A percentile compares a stretch with the other conserved stretches of the same genome.
Conservation (phyloP, 2,797 vertebrate genomes). For the Anomalospiza imberbis region DNA sequence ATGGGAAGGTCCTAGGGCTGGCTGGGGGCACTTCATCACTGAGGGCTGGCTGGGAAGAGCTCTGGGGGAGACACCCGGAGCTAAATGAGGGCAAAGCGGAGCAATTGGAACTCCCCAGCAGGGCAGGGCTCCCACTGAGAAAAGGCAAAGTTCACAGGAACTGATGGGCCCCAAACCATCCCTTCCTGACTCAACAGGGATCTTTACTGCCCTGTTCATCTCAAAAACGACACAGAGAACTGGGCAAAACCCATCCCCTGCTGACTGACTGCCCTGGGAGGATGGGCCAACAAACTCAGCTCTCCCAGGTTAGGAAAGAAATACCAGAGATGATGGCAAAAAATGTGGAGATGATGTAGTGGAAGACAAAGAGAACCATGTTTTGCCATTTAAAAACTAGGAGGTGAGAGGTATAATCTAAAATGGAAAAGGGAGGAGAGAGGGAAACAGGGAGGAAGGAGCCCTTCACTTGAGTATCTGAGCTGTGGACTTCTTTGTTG, state of each 20-base stretch:
- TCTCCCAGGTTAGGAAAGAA: neutral
- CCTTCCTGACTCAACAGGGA: neutral
- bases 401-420: neutral
- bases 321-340: neutral
- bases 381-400: neutral
- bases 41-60: neutral
- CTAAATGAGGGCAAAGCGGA: neutral
- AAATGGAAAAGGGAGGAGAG: neutral
- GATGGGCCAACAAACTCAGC: neutral
- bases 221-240: neutral
- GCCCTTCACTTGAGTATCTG: neutral
- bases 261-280: neutral
- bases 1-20: neutral
- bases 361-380: neutral
- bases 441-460: neutral
- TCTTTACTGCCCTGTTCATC: neutral
- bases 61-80: neutral
- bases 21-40: neutral
- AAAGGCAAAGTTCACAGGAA: neutral
- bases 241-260: neutral
- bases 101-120: neutral
- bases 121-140: neutral
- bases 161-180: neutral
- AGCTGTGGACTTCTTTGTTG: neutral
- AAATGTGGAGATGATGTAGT: accelerated